A percentile compares a stretch with the other conserved stretches of the same genome.
Conservation (phyloP, 2,797 vertebrate species). For the Rhabdophis nuchalis region DNA sequence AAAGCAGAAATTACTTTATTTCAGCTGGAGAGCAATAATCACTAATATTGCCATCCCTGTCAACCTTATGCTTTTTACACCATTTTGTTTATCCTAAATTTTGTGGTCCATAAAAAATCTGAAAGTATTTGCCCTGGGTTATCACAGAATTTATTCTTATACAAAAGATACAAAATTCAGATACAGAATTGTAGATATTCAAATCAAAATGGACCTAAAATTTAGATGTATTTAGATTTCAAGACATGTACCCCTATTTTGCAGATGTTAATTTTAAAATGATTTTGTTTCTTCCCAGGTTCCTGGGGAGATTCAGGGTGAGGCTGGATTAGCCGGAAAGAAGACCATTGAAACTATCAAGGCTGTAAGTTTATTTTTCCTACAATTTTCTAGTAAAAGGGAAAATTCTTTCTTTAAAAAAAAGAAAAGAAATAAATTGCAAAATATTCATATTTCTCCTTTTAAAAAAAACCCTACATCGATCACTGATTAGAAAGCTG, state of each 20-base stretch:
- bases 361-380: constrained; percentile 78
- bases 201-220: neutral
- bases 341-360: constrained; percentile 94
- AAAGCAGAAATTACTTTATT: neutral
- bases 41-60: neutral
- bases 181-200: neutral
- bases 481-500: neutral
- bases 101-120: neutral
- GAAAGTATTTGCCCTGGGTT: neutral
- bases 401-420: neutral
- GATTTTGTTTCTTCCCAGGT: constrained; percentile 73
- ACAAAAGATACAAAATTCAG: neutral
- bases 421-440: neutral
- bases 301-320: constrained; percentile 86
- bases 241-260: neutral
- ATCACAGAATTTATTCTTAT: neutral
- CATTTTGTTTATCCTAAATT: neutral
- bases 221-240: neutral
- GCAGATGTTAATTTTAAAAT: neutral
- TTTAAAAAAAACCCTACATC: neutral
- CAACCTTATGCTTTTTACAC: neutral
- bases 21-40: neutral
- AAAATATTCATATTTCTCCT: neutral
- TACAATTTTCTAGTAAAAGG: neutral
- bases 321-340: constrained; percentile 85